Conservation (phyloP, 1,140 invertebrate species). For the Drosophila rhopaloa region DNA sequence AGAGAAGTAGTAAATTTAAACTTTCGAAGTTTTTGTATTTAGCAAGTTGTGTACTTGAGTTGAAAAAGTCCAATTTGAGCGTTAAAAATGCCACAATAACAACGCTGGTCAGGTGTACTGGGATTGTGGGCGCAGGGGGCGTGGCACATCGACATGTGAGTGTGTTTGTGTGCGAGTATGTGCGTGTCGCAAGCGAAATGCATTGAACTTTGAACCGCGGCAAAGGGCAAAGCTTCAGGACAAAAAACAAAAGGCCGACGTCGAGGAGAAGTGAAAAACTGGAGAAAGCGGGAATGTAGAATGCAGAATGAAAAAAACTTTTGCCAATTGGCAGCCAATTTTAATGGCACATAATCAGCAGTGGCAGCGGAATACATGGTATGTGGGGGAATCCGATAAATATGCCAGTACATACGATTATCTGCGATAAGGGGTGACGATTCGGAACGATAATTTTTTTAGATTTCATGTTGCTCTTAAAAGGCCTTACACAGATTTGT, state of each 20-base stretch:
- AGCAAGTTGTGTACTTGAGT: too few relatives aligned
- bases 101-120: conserved; percentile 1
- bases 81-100: conserved; percentile 4
- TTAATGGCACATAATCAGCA: conserved; percentile 62
- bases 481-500: too few relatives aligned
- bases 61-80: background rate
- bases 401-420: conserved; percentile 33
- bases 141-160: conserved; percentile 5
- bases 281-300: conserved; percentile 25
- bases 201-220: conserved; percentile 61
- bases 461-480: too few relatives aligned
- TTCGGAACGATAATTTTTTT: background rate
- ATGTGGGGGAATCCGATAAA: conserved; percentile 18
- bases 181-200: conserved; percentile 58
- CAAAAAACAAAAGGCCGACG: conserved; percentile 8
- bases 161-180: conserved; percentile 11
- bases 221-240: conserved; percentile 39
- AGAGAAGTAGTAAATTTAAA: too few relatives aligned
- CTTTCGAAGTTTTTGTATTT: too few relatives aligned
- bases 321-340: conserved; percentile 64
- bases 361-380: conserved; percentile 7
- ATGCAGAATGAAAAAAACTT: conserved; percentile 25
- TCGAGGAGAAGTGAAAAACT: background rate
- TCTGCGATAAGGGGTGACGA: conserved; percentile 32
- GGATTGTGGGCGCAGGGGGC: background rate